A percentile compares a stretch with the other conserved stretches of the same genome.
These are phyloP conservation scores for Sinelater perroti DNA, from an alignment of 2,888 invertebrate genomes.

Conservation along the genomic window DNA sequence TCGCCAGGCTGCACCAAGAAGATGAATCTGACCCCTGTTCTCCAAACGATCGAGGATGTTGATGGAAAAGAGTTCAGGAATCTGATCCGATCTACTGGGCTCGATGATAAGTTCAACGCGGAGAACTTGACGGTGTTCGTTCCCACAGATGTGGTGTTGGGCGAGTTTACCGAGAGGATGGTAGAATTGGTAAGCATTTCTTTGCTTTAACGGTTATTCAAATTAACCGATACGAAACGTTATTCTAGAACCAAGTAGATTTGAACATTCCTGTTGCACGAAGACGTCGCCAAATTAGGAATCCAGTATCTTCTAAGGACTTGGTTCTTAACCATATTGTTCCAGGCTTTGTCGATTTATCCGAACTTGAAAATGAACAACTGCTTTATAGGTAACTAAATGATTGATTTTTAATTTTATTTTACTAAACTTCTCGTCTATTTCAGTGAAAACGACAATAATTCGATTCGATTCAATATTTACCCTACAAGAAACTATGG, in stretches of 20 bases:
- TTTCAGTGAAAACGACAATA: constrained; percentile 60
- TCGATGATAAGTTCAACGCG: constrained; percentile 62
- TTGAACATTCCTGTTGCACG: constrained; percentile 41
- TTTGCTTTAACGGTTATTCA: neutral
- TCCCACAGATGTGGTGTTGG: constrained; percentile 70
- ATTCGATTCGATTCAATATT: constrained; percentile 66
- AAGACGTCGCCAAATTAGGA: constrained; percentile 46
- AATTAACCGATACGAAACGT: neutral
- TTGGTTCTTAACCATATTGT: constrained; percentile 68
- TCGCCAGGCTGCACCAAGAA: constrained; percentile 56
- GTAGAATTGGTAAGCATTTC: constrained; percentile 62
- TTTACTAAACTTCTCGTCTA: neutral
- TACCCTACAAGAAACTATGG: constrained; percentile 63
- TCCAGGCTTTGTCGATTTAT: constrained; percentile 65
- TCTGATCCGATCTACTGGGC: constrained; percentile 63
- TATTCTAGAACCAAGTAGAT: constrained; percentile 63
- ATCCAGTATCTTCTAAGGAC: constrained; percentile 61
- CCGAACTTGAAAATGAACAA: constrained; percentile 68
- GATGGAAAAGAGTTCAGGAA: constrained; percentile 68
- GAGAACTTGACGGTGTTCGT: constrained; percentile 71
- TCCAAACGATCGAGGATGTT: constrained; percentile 66
- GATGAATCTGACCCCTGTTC: constrained; percentile 67
- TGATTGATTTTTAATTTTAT: neutral
- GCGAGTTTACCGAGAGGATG: constrained; percentile 64
- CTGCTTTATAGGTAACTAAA: constrained; percentile 56